Base-by-base conservation (phyloP, 2,888 invertebrate genomes). In the Eueremaeus valkanovi region DNA sequence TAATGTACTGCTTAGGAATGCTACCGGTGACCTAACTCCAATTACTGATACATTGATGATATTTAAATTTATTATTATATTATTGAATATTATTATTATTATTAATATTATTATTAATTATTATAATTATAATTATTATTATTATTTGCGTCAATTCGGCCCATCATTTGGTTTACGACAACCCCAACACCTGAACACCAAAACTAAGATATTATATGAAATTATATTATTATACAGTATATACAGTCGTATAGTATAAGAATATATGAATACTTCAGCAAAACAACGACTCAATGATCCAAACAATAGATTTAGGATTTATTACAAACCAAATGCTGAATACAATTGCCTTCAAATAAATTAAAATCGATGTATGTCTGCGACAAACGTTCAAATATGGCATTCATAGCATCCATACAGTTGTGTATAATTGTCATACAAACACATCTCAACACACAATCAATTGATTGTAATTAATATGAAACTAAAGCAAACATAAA, bases 1-100 rank as follows among this genome's bases (percentile, higher is more conserved):
- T 55, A 24, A 13, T 13, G 45, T 45, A 11, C 18, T 21, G 36
- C 68, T 68, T 68, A 68, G 68, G 40, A 68, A 68, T 21, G 68
- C 68, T 68, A 68, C 68, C 68, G 68, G 68, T 68, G 68, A 68
- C 36, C 68, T 68, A 40, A 36, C 40, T 68, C 40, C 18, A n/a
- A n/a, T n/a, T n/a, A 63, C 33, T 63, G n/a, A 63, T 33, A 31
- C 13, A 31, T 61, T 61, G 61, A n/a, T n/a, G n/a, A 61, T 61
- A 61, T 61, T 61, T 61, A 61, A 61, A 61, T 33, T 68, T 68
- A 68, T 68, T 68, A 68, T 68, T 40, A 36, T 63, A 33, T 33
- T 8, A 27, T 24, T 58, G 6, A 33, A 31, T 63, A 66, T 66
- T 36, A 66, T 33, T 66, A 68, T 40, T 68, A 40, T 68, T 68